These are phyloP conservation scores for Campylorhamphus procurvoides DNA, from an alignment of 2,113 vertebrate genomes.

Conservation along the genomic window DNA sequence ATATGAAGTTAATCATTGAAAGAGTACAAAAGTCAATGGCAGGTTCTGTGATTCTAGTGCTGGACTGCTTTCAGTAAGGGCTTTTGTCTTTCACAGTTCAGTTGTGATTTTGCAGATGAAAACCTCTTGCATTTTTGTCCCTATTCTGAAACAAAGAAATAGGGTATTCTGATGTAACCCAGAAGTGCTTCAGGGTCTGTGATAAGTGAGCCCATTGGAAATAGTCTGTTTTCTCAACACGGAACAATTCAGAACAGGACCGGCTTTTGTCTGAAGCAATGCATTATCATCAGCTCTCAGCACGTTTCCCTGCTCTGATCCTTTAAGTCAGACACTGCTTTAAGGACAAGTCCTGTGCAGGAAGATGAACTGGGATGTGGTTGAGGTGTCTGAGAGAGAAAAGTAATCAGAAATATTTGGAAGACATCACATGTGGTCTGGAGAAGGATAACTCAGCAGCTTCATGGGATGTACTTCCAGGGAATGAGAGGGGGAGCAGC, in stretches of 20 bases:
- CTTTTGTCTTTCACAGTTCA: background rate
- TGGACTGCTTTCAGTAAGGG: background rate
- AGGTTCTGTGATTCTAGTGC: background rate
- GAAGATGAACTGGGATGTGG: background rate
- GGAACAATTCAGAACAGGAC: background rate
- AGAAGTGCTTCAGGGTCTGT: background rate
- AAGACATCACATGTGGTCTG: background rate
- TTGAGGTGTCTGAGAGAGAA: background rate
- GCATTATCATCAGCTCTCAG: background rate
- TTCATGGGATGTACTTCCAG: background rate
- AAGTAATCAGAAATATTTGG: background rate
- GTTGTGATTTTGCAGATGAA: background rate
- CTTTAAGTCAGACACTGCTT: background rate
- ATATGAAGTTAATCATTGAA: background rate
- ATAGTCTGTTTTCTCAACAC: background rate
- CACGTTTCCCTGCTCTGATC: rapidly evolving
- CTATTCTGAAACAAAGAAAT: background rate
- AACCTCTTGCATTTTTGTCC: background rate
- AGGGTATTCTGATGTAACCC: background rate
- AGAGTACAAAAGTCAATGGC: background rate
- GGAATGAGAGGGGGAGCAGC: background rate
- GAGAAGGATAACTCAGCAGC: background rate
- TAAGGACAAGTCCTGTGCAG: background rate
- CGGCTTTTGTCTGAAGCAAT: background rate
- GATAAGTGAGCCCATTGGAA: background rate